Conservation (phyloP, 1,140 invertebrate genomes). For the Drosophila fuyamai region DNA sequence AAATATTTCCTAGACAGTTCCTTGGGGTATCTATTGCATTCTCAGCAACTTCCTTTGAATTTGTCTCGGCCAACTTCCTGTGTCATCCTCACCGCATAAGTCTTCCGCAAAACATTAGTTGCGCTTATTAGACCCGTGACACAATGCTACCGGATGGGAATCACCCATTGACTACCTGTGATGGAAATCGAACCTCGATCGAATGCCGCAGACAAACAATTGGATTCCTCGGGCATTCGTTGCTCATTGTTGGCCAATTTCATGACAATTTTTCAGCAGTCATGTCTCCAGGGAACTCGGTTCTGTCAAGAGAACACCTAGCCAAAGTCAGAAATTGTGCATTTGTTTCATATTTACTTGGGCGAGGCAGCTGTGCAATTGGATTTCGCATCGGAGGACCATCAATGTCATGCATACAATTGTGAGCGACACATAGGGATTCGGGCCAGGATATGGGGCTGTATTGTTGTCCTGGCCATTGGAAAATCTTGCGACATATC, state of each 20-base stretch:
- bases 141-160: conserved; percentile 53
- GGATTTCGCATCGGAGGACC: conserved; percentile 57
- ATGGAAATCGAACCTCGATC: conserved; percentile 41
- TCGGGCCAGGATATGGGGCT: conserved; percentile 60
- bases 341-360: conserved; percentile 79
- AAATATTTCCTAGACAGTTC: not conserved
- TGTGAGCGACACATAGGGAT: conserved; percentile 78
- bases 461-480: conserved; percentile 36
- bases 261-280: conserved; percentile 76
- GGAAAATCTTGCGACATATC: conserved; percentile 78
- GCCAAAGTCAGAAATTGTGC: conserved; percentile 59
- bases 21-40: conserved; percentile 5
- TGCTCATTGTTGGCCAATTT: conserved; percentile 78
- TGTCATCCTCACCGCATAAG: conserved; percentile 53
- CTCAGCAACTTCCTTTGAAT: conserved; percentile 16
- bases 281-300: conserved; percentile 40
- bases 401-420: conserved; percentile 82
- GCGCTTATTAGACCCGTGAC: conserved; percentile 60
- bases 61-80: conserved; percentile 61
- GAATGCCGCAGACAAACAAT: conserved; percentile 39
- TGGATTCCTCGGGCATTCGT: conserved; percentile 54
- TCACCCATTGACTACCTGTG: conserved; percentile 39
- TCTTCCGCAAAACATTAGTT: conserved; percentile 72
- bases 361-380: conserved; percentile 66
- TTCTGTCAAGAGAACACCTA: conserved; percentile 16